phyloP scores from a whole-genome alignment of 2,113 vertebrate genomes.

The Amblyopsis rosae region DNA sequence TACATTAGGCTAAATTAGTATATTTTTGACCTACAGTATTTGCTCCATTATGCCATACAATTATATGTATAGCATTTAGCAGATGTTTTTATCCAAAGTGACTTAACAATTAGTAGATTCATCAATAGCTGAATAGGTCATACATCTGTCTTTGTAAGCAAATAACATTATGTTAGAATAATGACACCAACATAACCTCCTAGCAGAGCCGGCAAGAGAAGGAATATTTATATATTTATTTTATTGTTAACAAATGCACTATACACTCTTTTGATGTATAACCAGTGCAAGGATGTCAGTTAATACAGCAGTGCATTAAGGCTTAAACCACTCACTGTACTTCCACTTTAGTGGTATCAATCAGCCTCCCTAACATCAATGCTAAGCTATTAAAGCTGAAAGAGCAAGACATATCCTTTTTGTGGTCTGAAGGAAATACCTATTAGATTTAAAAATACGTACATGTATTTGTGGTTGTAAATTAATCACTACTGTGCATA shows the following conservation, averaged over 20 bases:
- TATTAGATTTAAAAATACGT: constrained; percentile 16
- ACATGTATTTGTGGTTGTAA: constrained; percentile 2
- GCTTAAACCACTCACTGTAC: constrained; percentile 36
- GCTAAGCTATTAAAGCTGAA: constrained; percentile 57
- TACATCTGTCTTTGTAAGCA: too few species aligned
- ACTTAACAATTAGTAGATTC: too few species aligned
- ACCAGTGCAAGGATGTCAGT: constrained; percentile 18
- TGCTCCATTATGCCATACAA: too few species aligned
- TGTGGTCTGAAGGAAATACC: constrained; percentile 15
- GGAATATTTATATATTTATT: too few species aligned
- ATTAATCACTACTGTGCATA: constrained; percentile 22
- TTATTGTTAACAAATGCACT: background rate
- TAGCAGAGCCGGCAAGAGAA: too few species aligned
- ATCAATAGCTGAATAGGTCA: too few species aligned
- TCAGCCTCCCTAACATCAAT: constrained; percentile 54
- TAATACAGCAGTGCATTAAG: constrained; percentile 22
- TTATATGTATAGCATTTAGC: too few species aligned
- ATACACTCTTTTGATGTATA: constrained; percentile 3
- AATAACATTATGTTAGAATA: too few species aligned
- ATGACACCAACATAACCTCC: too few species aligned
- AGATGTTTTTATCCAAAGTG: too few species aligned
- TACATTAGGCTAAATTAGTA: too few species aligned
- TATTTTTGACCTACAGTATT: too few species aligned
- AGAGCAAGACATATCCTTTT: constrained; percentile 35
- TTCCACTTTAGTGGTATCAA: constrained; percentile 36